These are phyloP conservation scores for Mechanitis messenoides DNA, from an alignment of 2,888 invertebrate species.

Conservation along the genomic window DNA sequence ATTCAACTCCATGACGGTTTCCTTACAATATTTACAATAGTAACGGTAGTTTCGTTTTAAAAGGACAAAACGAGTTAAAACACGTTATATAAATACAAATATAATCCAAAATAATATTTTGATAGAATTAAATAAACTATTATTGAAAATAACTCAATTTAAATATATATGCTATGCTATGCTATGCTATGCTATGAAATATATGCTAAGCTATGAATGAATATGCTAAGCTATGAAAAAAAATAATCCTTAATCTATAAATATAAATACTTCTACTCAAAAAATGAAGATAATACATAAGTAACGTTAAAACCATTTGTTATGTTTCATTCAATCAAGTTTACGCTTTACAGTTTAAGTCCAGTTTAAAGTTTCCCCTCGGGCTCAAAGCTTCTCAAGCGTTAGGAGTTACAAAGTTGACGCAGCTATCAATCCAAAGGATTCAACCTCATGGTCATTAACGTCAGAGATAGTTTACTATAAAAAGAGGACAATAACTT, in stretches of 20 bases:
- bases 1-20: conserved; percentile 13
- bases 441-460: not conserved
- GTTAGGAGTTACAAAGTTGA: not conserved
- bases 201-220: no score
- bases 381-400: not conserved
- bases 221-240: no score
- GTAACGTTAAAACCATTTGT: no score
- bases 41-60: not conserved
- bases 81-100: not conserved
- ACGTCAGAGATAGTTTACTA: not conserved
- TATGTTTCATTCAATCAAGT: not conserved
- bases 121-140: no score
- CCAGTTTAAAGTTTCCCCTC: not conserved
- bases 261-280: no score
- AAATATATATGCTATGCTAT: no score
- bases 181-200: no score
- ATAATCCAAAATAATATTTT: no score
- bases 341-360: not conserved
- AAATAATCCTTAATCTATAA: no score
- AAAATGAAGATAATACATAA: no score
- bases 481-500: not conserved
- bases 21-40: not conserved
- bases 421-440: not conserved
- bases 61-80: not conserved
- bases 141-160: no score